Conservation (phyloP, 2,888 invertebrate genomes). For the Xestia xanthographa region DNA sequence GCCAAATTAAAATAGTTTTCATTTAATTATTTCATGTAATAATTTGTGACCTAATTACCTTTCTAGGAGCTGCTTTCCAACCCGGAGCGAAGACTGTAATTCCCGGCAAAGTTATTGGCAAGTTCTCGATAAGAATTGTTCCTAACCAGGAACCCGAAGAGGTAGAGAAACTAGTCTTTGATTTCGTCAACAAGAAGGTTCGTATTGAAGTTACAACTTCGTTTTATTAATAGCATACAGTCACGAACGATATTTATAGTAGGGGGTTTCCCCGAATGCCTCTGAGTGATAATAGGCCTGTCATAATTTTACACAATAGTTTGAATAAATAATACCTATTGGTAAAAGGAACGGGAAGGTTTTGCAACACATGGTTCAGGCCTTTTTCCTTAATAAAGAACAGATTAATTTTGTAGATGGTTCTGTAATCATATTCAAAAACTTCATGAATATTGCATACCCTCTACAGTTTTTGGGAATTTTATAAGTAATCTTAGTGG, state of each 20-base stretch:
- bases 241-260: constrained; percentile 1
- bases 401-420: background rate
- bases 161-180: constrained; percentile 94
- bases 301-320: constrained; percentile 36
- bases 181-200: constrained; percentile 93
- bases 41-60: constrained; percentile 5
- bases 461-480: background rate
- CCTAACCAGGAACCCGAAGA: constrained; percentile 97
- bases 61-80: constrained; percentile 95
- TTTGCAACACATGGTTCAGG: constrained; percentile 24
- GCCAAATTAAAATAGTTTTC: background rate
- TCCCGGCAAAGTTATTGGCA: constrained; percentile 97
- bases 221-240: constrained; percentile 4
- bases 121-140: constrained; percentile 99
- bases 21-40: constrained; percentile 3
- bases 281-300: constrained; percentile 12
- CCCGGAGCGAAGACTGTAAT: constrained; percentile 99
- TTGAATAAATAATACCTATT: constrained; percentile 3
- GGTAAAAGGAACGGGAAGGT: background rate
- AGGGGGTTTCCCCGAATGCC: constrained; percentile 13
- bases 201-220: constrained; percentile 10
- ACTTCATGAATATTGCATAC: background rate
- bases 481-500: background rate
- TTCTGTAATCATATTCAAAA: background rate
- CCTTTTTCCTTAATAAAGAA: background rate